Conservation (phyloP, 2,888 invertebrate genomes). For the Phaedon cochleariae region DNA sequence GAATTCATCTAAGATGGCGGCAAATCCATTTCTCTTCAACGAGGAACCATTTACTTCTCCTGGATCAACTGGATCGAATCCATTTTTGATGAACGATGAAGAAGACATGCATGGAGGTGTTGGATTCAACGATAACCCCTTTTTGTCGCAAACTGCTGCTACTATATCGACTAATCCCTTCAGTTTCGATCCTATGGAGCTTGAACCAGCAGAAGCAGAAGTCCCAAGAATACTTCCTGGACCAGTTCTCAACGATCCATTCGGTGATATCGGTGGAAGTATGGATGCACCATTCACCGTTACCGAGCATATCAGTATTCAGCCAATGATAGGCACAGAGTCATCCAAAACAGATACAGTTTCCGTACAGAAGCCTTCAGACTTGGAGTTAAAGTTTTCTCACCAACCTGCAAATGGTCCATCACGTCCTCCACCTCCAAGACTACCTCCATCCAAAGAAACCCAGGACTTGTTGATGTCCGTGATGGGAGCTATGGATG, state of each 20-base stretch:
- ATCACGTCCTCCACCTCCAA: constrained; percentile 59
- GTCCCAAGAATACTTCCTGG: constrained; percentile 16
- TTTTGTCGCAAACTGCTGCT: constrained; percentile 62
- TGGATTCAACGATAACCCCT: constrained; percentile 72
- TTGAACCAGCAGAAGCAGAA: constrained; percentile 55
- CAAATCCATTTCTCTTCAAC: constrained; percentile 83
- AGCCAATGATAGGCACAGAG: constrained; percentile 13
- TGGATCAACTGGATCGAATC: constrained; percentile 70
- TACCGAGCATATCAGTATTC: constrained; percentile 18
- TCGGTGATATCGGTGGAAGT: constrained; percentile 5
- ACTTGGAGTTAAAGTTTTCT: constrained; percentile 59
- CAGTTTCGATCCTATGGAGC: constrained; percentile 63
- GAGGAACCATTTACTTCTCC: constrained; percentile 68
- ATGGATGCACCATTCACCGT: constrained; percentile 24
- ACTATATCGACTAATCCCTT: constrained; percentile 72
- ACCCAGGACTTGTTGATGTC: constrained; percentile 86
- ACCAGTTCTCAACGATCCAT: constrained; percentile 1
- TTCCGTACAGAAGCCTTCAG: constrained; percentile 60
- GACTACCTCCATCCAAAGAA: constrained; percentile 75
- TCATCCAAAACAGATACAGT: constrained; percentile 18
- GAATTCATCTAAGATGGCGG: constrained; percentile 69
- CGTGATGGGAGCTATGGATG: constrained; percentile 89
- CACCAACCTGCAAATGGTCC: constrained; percentile 46
- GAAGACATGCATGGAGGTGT: constrained; percentile 40
- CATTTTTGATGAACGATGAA: constrained; percentile 70